These are phyloP conservation scores for Caenorhabditis parvicauda DNA, from an alignment of 2,888 invertebrate species.

Conservation along the genomic window DNA sequence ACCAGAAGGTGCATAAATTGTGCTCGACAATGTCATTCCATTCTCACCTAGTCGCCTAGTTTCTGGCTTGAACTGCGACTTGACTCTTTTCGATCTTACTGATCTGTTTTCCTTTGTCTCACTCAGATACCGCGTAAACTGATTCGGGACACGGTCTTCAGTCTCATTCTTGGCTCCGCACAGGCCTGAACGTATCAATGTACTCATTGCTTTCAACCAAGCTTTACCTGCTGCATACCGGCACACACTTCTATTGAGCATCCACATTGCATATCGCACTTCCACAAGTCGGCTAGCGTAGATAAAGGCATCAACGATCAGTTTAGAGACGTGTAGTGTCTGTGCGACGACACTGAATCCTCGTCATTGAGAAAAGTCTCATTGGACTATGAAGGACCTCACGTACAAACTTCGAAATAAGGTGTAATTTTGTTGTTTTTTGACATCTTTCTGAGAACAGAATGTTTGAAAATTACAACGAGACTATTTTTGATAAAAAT, in stretches of 20 bases:
- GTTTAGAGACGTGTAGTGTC: slow-evolving; percentile 59
- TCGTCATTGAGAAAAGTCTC: too few relatives aligned
- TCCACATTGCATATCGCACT: slow-evolving; percentile 66
- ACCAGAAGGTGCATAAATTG: too few relatives aligned
- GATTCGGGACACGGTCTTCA: slow-evolving; percentile 28
- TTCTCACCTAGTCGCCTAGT: not conserved
- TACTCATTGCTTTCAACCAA: slow-evolving; percentile 1
- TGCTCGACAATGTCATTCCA: too few relatives aligned
- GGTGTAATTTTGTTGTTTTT: too few relatives aligned
- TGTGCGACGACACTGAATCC: slow-evolving; percentile 43
- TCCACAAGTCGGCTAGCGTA: slow-evolving; percentile 73
- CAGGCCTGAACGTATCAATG: too few relatives aligned
- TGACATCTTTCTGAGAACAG: too few relatives aligned
- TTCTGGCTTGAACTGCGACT: slow-evolving; percentile 17
- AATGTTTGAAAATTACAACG: too few relatives aligned
- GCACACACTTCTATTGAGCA: slow-evolving; percentile 23
- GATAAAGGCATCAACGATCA: slow-evolving; percentile 72
- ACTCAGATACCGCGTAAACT: slow-evolving; percentile 45
- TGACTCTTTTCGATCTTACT: slow-evolving; percentile 25
- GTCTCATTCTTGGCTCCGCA: slow-evolving; percentile 13
- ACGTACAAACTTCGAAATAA: too few relatives aligned
- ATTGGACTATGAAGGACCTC: too few relatives aligned
- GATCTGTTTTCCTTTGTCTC: slow-evolving; percentile 48
- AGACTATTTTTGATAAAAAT: too few relatives aligned
- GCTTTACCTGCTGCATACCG: not conserved